A percentile compares a stretch with the other conserved stretches of the same genome.
phyloP scores from a whole-genome alignment of 2,888 invertebrate species.

The Aethes cnicana region DNA sequence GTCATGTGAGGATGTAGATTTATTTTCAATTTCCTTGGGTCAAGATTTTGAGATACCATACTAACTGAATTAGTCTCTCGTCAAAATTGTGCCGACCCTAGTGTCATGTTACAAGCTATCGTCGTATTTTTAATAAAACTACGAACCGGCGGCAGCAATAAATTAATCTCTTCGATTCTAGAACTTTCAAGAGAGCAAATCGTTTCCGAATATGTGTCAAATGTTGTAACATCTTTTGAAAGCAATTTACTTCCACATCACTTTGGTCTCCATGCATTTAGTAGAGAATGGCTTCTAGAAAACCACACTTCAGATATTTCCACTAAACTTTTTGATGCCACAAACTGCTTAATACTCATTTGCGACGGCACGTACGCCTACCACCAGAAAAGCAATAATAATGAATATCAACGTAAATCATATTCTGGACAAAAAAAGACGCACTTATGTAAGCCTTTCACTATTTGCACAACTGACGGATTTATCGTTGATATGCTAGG shows the following conservation, averaged over 20 bases:
- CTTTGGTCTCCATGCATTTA: not conserved
- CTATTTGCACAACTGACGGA: not conserved
- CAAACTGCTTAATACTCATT: not conserved
- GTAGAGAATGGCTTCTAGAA: not conserved
- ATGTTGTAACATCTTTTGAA: not conserved
- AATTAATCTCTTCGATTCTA: not conserved
- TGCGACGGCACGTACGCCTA: not conserved
- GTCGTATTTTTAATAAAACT: not conserved
- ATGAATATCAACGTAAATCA: not conserved
- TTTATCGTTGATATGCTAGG: not conserved
- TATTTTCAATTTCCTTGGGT: not conserved
- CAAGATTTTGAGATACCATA: not conserved
- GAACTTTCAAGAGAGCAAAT: not conserved
- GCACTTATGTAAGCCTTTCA: not conserved
- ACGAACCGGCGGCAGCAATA: not conserved
- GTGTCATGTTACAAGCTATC: not conserved
- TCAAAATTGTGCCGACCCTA: too few species aligned
- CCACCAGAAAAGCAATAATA: conserved; percentile 1
- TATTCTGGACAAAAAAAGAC: conserved; percentile 2
- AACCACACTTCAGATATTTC: not conserved
- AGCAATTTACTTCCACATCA: not conserved
- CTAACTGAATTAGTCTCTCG: not conserved
- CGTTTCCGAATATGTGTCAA: not conserved
- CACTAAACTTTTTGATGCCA: not conserved
- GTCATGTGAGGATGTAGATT: too few species aligned